Evolutionary conservation across 2,113 vertebrate genomes (phyloP), one percentile per base, ranked within the genome.

Genomic region (Tauraco erythrolophus): DNA sequence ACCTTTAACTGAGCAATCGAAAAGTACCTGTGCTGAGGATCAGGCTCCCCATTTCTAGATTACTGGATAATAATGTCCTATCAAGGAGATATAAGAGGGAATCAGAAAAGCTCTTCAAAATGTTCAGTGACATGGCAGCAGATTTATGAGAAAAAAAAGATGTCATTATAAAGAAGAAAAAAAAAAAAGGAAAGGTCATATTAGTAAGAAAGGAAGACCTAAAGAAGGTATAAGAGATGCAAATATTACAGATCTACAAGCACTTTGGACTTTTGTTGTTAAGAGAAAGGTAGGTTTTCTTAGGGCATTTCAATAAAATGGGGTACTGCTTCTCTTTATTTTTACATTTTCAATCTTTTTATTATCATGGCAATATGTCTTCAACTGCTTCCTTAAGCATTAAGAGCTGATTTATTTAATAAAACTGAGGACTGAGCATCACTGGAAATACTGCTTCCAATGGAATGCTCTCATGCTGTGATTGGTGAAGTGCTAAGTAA

Each of bases 401-500:
- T 98, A 97, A 95, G 68, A 90, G 79, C 62, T 89, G 98, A 98
- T 98, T 98, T 98, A 98, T 98, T 97, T 98, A 98, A 98, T 97
- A 98, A 98, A 98, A 97, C 78, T 83, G 70, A 95, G 85, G 95
- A 76, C 90, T 97, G 88, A 97, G 77, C 95, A 96, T 97, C 92
- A 89, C 91, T 96, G 76, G 76, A 97, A 97, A 95, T 94, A 86
- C 84, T 62, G 80, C 82, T 98, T 98, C 97, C 96, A 94, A 88
- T 95, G 97, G 97, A 97, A 97, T 71, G 91, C 37, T 90, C 74
- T 94, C 98, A 97, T 92, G 97, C 98, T 98, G 98, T 98, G 98
- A 97, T 91, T 98, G 97, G 92, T 97, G 98, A 98, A 98, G 98
- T 98, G 98, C 95, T 97, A 98, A 98, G 97, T 98, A 98, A 98